A percentile compares a stretch with the other conserved stretches of the same genome.
phyloP scores from a whole-genome alignment of 2,797 vertebrate species.

The Parauchenoglanis ngamensis region DNA sequence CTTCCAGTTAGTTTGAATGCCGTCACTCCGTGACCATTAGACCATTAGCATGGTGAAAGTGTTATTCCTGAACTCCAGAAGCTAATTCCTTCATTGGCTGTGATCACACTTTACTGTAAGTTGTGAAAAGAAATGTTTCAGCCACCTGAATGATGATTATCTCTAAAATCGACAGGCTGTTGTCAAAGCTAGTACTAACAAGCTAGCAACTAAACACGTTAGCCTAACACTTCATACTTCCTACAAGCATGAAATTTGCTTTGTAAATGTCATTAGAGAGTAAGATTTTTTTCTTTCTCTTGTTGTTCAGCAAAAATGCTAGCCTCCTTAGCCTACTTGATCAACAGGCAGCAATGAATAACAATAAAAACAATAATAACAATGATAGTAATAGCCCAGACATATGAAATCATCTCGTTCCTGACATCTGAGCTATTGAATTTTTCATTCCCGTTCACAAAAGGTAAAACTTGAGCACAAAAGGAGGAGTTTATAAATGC shows the following conservation, averaged over 20 bases:
- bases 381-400: background rate
- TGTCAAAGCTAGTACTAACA: background rate
- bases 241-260: background rate
- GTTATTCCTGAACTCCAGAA: too few relatives aligned
- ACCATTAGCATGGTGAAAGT: background rate
- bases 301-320: background rate
- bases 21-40: background rate
- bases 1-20: background rate
- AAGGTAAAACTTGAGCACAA: background rate
- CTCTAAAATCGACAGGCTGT: background rate
- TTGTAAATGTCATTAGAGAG: background rate
- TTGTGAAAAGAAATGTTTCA: too few relatives aligned
- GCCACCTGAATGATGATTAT: background rate
- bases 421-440: background rate
- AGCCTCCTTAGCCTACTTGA: background rate
- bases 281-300: background rate
- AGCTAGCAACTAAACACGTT: background rate
- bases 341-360: background rate
- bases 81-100: background rate
- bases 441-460: background rate
- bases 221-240: too few relatives aligned
- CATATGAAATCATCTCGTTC: background rate
- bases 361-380: background rate
- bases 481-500: background rate
- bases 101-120: background rate